Conservation (phyloP, 1,140 invertebrate species). For the Idris sp. region DNA sequence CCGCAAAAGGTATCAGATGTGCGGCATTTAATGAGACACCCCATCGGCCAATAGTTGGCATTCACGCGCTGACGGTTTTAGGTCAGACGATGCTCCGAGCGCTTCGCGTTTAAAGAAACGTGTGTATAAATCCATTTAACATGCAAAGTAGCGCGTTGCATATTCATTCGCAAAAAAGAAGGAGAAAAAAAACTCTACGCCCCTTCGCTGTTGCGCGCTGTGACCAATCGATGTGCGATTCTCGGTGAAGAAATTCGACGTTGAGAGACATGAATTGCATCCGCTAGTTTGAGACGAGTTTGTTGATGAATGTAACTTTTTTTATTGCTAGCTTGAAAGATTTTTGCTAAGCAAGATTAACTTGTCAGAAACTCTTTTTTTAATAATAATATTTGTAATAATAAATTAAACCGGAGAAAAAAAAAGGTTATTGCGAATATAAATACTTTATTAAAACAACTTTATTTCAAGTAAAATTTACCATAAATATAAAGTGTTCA, state of each 20-base stretch:
- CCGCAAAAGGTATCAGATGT: constrained; percentile 41
- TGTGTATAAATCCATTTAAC: constrained; percentile 44
- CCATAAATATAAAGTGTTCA: no score
- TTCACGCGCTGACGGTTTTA: constrained; percentile 22
- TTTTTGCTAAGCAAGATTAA: no score
- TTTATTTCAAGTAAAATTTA: no score
- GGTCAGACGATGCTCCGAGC: constrained; percentile 20
- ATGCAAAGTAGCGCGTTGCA: constrained; percentile 52
- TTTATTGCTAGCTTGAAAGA: constrained; percentile 1
- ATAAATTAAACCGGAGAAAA: no score
- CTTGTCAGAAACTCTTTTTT: no score
- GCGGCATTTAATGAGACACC: constrained; percentile 41
- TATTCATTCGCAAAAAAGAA: constrained; percentile 56
- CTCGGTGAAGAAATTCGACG: constrained; percentile 11
- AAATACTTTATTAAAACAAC: no score
- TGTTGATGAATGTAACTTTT: no score
- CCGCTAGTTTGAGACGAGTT: constrained; percentile 3
- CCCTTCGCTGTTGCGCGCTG: constrained; percentile 5
- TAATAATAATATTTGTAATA: no score
- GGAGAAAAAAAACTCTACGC: no score
- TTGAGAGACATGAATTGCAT: constrained; percentile 16
- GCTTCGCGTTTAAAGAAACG: constrained; percentile 31
- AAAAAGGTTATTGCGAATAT: no score
- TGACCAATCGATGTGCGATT: constrained; percentile 31
- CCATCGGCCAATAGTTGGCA: no score